Evolutionary conservation across 1,140 invertebrate species (phyloP).

Genomic region (Sycophaga agraensis): DNA sequence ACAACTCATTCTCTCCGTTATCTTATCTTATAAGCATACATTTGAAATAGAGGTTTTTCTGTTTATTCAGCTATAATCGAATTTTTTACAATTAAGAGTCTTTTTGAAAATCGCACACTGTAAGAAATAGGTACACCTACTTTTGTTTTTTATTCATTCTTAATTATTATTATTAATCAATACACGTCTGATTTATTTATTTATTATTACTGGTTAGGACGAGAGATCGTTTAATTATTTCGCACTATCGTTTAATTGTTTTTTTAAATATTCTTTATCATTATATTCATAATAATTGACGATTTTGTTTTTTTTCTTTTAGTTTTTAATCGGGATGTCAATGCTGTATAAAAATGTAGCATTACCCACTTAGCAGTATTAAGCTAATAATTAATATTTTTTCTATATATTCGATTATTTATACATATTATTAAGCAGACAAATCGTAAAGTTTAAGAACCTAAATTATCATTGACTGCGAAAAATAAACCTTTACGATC

Average conservation of each 20-base stretch:
- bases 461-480: too few relatives aligned
- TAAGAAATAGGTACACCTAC: constrained; percentile 14
- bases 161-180: constrained; percentile 15
- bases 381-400: constrained; percentile 43
- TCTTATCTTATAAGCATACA: not conserved
- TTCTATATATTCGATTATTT: constrained; percentile 26
- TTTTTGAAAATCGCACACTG: constrained; percentile 2
- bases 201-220: constrained; percentile 30
- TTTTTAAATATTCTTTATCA: constrained; percentile 30
- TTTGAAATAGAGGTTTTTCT: not conserved
- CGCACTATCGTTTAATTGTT: constrained; percentile 16
- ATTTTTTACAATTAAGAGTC: not conserved
- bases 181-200: constrained; percentile 13
- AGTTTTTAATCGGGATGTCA: constrained; percentile 28
- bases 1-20: not conserved
- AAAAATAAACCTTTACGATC: constrained; percentile 6
- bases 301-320: constrained; percentile 43
- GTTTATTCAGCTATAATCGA: constrained; percentile 13
- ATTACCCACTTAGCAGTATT: constrained; percentile 36
- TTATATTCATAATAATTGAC: constrained; percentile 56
- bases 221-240: constrained; percentile 36
- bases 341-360: constrained; percentile 28
- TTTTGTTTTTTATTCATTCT: constrained; percentile 22
- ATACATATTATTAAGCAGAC: not conserved
- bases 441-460: not conserved